A percentile compares a stretch with the other conserved stretches of the same genome.
Conservation (phyloP, 37 sponge, comb jelly and placozoan genomes). For the Mnemiopsis leidyi region DNA sequence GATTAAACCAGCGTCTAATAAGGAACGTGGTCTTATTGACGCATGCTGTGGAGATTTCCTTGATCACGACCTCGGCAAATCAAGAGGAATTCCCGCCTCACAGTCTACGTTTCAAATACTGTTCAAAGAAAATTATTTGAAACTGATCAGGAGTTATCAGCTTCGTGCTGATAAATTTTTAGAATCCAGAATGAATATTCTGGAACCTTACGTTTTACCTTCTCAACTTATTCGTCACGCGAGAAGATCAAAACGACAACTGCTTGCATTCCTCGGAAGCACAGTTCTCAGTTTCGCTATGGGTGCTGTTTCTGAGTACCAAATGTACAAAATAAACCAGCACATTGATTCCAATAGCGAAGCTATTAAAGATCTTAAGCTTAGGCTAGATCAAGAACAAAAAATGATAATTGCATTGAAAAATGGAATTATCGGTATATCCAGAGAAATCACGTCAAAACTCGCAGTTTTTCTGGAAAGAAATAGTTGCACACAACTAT, state of each 20-base stretch:
- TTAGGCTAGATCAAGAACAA: neutral
- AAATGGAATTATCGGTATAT: neutral
- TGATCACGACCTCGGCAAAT: too few species aligned
- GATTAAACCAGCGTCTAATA: neutral
- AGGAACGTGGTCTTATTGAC: too few species aligned
- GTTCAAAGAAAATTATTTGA: too few species aligned
- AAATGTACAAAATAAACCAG: neutral
- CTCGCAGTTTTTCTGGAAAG: neutral
- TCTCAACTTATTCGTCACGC: neutral
- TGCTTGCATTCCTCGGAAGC: neutral
- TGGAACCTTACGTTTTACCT: neutral
- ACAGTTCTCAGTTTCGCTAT: neutral
- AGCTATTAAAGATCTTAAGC: neutral
- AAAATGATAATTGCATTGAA: neutral
- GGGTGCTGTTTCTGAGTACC: constrained; percentile 4
- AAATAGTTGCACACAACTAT: neutral
- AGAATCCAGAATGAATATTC: neutral
- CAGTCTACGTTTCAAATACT: too few species aligned
- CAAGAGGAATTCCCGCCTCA: too few species aligned
- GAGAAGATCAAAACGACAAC: neutral
- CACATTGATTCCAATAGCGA: neutral
- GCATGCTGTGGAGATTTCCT: too few species aligned
- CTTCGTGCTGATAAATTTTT: neutral
- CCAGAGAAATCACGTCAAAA: neutral
- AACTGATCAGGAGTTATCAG: neutral